Percentiles rank a stretch among this genome's conserved stretches.
phyloP scores from a whole-genome alignment of 2,888 invertebrate genomes.

The Stenotaenia linearis region DNA sequence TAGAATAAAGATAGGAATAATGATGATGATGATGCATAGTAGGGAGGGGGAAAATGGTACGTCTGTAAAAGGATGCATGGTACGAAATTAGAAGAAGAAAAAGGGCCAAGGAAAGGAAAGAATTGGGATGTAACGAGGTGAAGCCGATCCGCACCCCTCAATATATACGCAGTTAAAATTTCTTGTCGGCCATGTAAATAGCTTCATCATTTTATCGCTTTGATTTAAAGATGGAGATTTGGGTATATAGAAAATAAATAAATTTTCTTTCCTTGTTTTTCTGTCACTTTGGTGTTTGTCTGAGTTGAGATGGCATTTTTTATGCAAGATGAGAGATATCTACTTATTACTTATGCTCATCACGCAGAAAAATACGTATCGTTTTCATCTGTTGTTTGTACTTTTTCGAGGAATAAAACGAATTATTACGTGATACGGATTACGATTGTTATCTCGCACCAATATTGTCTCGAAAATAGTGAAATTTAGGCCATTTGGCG shows the following conservation, averaged over 20 bases:
- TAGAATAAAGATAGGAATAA: background rate
- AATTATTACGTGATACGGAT: background rate
- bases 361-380: background rate
- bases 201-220: background rate
- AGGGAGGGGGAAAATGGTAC: background rate
- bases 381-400: background rate
- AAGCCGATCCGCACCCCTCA: conserved; percentile 1
- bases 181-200: background rate
- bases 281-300: background rate
- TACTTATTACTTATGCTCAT: background rate
- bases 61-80: background rate
- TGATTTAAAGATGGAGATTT: background rate
- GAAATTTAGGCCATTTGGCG: background rate
- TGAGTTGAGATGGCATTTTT: background rate
- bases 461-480: background rate
- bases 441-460: background rate
- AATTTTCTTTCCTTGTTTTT: background rate
- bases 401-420: background rate
- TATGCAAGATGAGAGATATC: background rate
- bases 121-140: background rate
- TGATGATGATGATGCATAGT: background rate
- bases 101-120: background rate
- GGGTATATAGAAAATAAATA: background rate
- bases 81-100: conserved; percentile 11
- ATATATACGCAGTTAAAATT: conserved; percentile 2